A percentile compares a stretch with the other conserved stretches of the same genome.
Evolutionary conservation across 1,140 invertebrate species (phyloP).

Genomic region (Mylabris phalerata): DNA sequence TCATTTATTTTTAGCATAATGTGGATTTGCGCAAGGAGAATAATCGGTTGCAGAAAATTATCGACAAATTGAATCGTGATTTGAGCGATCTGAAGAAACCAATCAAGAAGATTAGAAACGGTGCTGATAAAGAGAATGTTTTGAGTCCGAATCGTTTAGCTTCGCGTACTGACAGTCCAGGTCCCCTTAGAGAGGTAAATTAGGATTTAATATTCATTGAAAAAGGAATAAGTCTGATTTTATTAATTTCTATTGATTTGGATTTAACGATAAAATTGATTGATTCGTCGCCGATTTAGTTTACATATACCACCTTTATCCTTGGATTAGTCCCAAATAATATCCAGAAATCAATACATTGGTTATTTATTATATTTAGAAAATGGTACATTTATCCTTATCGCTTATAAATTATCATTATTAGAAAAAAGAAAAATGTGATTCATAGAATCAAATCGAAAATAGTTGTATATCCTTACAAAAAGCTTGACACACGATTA

Average conservation of each 20-base stretch:
- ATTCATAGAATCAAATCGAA: constrained; percentile 13
- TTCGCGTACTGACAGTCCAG: constrained; percentile 28
- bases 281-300: no score
- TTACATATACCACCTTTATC: no score
- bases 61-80: constrained; percentile 33
- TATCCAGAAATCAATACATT: not conserved
- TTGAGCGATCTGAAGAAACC: constrained; percentile 19
- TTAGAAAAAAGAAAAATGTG: constrained; percentile 5
- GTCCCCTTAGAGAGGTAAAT: constrained; percentile 35
- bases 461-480: constrained; percentile 8
- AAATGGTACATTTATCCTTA: constrained; percentile 9
- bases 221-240: no score
- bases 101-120: constrained; percentile 24
- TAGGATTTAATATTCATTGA: constrained; percentile 14
- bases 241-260: not conserved
- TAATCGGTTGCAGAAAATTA: constrained; percentile 29
- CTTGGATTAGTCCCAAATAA: not conserved
- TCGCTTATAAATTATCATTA: no score
- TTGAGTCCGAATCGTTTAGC: constrained; percentile 31
- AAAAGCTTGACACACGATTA: constrained; percentile 2
- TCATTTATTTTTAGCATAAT: constrained; percentile 17
- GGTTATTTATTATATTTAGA: constrained; percentile 11
- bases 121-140: constrained; percentile 37
- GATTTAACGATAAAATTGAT: not conserved
- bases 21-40: constrained; percentile 17